Base-by-base conservation (phyloP, 2,797 vertebrate species). In the Apodemus agrarius region DNA sequence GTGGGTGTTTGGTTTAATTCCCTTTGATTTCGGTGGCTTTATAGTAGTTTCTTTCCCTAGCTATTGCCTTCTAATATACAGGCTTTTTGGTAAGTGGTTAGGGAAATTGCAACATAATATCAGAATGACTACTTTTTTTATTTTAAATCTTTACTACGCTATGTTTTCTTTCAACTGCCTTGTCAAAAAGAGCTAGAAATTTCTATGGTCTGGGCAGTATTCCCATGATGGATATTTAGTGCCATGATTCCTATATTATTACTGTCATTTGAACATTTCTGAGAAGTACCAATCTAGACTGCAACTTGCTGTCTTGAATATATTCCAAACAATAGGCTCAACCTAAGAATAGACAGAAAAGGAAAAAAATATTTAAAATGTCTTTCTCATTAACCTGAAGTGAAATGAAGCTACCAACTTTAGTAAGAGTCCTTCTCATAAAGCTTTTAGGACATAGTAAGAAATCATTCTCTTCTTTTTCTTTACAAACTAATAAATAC, bases 251-350 rank as follows among this genome's bases (percentile, higher is more conserved):
- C 93, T 93, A 7, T 95, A 93, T 94, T 97, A 97, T 92, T 95
- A 75, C 29, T 91, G 80, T 31, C 72, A 49, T 91, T 97, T 97
- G 92, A 96, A 83, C 52, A 54, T 97, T 98, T 96, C 95, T 96
- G 78, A 95, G 94, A 96, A 97, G 81, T 76, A 75, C 52, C 89
- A 91, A 95, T 79, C 93, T 95, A 96, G 81, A 91, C 87, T 93
- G 84, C 72, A 65, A 90, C 84, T 96, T 95, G 52, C 67, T 94
- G 7, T 76, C 94, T 93, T 81, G 89, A 93, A 78, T 83, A 16
- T 81, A 67, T 93, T 91, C 52, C 78, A 93, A 78, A 90, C 90
- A 96, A 49, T 94, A 85, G 59, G 49, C 31, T 93, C 87, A 46
- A 37, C 24, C 31, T 87, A 93, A 95, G 92, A 97, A 86, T 75